Conservation (phyloP, 2,888 invertebrate species). For the Clostera curtula region DNA sequence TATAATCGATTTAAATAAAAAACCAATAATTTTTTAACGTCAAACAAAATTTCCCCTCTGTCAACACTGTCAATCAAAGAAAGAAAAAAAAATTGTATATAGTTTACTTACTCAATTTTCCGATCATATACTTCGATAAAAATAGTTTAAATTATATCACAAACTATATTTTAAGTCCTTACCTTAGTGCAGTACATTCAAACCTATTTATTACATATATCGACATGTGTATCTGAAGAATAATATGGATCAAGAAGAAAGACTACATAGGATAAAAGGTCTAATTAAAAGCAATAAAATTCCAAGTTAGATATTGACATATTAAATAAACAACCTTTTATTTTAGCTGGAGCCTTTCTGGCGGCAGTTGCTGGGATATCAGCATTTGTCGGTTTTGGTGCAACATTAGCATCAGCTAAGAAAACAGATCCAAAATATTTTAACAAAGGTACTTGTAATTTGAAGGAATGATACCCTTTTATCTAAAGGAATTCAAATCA, state of each 20-base stretch:
- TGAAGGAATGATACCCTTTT: slow-evolving; percentile 1
- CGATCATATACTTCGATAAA: too few species aligned
- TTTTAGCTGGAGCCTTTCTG: slow-evolving; percentile 81
- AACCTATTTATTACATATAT: neutral
- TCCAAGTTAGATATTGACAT: neutral
- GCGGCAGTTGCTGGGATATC: slow-evolving; percentile 85
- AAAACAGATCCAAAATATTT: slow-evolving; percentile 87
- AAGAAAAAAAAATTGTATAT: too few species aligned
- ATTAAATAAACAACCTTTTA: neutral
- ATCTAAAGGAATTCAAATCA: slow-evolving; percentile 1
- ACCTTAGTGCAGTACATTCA: neutral
- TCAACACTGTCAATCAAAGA: too few species aligned
- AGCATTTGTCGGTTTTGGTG: slow-evolving; percentile 86
- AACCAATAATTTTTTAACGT: too few species aligned
- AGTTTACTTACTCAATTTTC: too few species aligned
- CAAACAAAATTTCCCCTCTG: too few species aligned
- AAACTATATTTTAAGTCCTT: too few species aligned
- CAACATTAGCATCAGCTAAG: slow-evolving; percentile 84
- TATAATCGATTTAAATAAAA: too few species aligned
- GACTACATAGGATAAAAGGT: slow-evolving; percentile 62
- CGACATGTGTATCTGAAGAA: too few species aligned
- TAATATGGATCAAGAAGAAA: slow-evolving; percentile 49
- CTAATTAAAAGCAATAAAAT: neutral
- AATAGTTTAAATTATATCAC: too few species aligned
- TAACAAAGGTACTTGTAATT: slow-evolving; percentile 72